Base-by-base conservation (phyloP, 2,113 vertebrate species). In the Pluvialis apricaria region DNA sequence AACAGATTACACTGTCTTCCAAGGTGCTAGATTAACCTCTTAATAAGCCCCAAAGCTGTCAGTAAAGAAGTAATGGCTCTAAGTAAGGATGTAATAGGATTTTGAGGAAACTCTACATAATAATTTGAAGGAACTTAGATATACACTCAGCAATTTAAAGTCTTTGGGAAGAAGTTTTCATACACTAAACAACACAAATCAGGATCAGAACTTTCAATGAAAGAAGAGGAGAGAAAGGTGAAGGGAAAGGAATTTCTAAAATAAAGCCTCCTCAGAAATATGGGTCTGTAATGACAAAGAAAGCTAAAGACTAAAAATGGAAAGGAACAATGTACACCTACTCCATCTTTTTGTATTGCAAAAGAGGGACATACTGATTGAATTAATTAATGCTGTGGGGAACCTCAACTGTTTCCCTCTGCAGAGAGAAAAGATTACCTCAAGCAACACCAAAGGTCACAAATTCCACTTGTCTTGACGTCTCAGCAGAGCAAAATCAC, bases 341-440 rank as follows among this genome's bases (percentile, higher is more conserved):
- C 7, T 57, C 15, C 16, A 44, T 14, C 1, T 3, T 69, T 64
- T 68, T 57, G 12, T 40, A 73, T 8, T 49, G 21, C 9, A 18
- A 29, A 54, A 58, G 9, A 45, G 5, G 8, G 31, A 65, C 7
- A 61, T 0, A 28, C 0, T 0, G 29, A 55, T 82, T 70, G 58
- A 54, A 49, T 47, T 68, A 55, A 87, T 71, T 60, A 68, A 85
- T 47, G 11, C 13, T 72, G 28, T 18, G 14, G 26, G 69, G 11
- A 87, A 61, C 24, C 10, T 47, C 21, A 94, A 31, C 20, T 52
- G n/a, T 29, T 80, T 72, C 26, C 52, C 49, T 57, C 31, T 36
- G 15, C 17, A 32, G 8, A 21, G 4, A 92, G 45, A 38, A 82
- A 79, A 51, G 14, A n/a, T 42, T 40, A 69, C 19, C 44, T 57